Evolutionary conservation across 2,888 invertebrate species (phyloP), one percentile per base, ranked within the genome.

Genomic region (Chloroclystis v-ata): DNA sequence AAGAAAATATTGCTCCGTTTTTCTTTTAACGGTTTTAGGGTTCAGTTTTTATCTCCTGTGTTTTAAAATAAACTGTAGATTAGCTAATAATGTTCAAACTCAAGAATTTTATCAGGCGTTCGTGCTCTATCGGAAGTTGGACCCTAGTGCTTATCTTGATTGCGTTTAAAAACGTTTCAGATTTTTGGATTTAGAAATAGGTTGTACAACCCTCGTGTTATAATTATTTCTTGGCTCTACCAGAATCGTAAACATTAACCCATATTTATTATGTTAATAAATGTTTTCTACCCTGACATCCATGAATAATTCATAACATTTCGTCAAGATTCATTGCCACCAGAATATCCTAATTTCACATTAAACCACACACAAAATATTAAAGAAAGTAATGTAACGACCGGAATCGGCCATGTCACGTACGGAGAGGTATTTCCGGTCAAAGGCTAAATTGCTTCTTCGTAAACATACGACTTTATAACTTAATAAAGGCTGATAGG

Each of bases 341-440:
- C 20, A 10, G 24, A 28, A 39, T 45, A 42, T 35, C 11, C n/a
- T n/a, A 49, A 41, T 14, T 33, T 25, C 11, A 32, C 40, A 37
- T 38, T 38, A 24, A 24, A 14, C 33, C 32, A 20, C 28, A 33
- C 1, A 35, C 35, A 20, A 35, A 33, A 33, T 33, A 33, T 33
- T 14, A 33, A 20, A 46, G 40, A 37, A 32, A 14, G 33, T 47
- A 47, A 49, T 25, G 49, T 49, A 52, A 42, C 13, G 11, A 26
- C 44, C 37, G 57, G 51, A 55, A 49, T 47, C 16, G 33, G 2
- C 29, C 32, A 37, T 45, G 42, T 41, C 40, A 41, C 37, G 32
- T 32, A 32, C 11, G 20, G 10, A 14, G 4, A 33, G 33, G 35
- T 10, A 53, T 53, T 56, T 59, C 61, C 59, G 51, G 55, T 45